Evolutionary conservation across 2,113 vertebrate species (phyloP), one percentile per base, ranked within the genome.

Genomic region (Eclectus roratus): DNA sequence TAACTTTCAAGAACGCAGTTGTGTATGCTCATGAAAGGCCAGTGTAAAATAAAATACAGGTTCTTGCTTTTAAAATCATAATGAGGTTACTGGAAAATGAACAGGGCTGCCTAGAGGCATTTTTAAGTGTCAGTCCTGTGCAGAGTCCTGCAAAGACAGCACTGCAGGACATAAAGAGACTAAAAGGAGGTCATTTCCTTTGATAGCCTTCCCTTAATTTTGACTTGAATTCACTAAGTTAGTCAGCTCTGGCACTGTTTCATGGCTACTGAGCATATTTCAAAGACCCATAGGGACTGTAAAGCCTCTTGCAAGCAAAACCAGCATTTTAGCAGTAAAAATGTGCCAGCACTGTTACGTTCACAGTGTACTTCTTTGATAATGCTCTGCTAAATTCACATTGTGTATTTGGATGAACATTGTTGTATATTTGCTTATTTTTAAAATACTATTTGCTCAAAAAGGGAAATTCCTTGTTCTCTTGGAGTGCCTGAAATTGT

Each of bases 361-460:
- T 88, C 52, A 50, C 68, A 29, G 31, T 0, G 3, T 63, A 16
- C 29, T 50, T 79, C 53, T 74, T n/a, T 27, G 6, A 33, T 73
- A 17, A 41, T 61, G 44, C 50, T 35, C 79, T 60, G 72, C 60
- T 91, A 73, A 68, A 64, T 46, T 23, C 24, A 16, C 43, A 11
- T 13, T 0, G 0, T 47, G 68, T 27, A n/a, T 85, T 69, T 61
- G 66, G 49, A 56, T 70, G 55, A 39, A 17, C 0, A 1, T 31
- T 65, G 47, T 71, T 82, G n/a, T 66, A 9, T 37, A 37, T 85
- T 80, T 88, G 66, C 53, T 80, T 85, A 35, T 41, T 91, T 85
- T 74, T 18, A 33, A 88, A 85, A 71, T 60, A 68, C 35, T 56
- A 64, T 63, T 83, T 63, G 56, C 50, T 86, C 24, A 31, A 49